Evolutionary conservation across 2,113 vertebrate genomes (phyloP).

Genomic region (Pelobates fuscus): DNA sequence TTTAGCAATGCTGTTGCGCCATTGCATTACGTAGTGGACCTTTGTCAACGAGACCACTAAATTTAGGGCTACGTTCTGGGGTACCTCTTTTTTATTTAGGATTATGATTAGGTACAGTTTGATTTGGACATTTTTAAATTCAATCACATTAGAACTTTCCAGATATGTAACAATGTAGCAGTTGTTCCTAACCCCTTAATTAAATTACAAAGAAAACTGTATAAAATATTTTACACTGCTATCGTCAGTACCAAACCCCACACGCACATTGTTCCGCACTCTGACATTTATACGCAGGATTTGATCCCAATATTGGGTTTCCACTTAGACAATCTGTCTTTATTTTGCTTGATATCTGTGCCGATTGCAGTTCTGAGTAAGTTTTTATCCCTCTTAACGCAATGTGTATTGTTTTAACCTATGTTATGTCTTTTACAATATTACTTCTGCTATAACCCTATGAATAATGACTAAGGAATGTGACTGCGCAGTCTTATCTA

Average conservation of each 20-base stretch:
- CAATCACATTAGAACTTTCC: too few species aligned
- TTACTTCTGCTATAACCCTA: conserved; percentile 29
- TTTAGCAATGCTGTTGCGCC: too few species aligned
- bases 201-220: neutral
- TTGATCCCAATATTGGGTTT: neutral
- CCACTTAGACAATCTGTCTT: conserved; percentile 28
- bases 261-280: neutral
- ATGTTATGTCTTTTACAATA: conserved; percentile 44
- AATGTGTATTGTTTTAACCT: conserved; percentile 45
- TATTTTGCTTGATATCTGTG: conserved; percentile 3
- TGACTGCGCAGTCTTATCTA: conserved; percentile 42
- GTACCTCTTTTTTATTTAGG: too few species aligned
- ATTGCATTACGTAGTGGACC: too few species aligned
- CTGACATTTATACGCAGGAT: neutral
- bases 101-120: too few species aligned
- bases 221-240: neutral
- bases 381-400: conserved; percentile 27
- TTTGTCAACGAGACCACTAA: too few species aligned
- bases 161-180: too few species aligned
- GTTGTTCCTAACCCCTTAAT: too few species aligned
- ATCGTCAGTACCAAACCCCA: neutral
- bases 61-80: too few species aligned
- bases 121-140: too few species aligned
- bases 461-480: conserved; percentile 44
- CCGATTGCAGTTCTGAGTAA: neutral